A percentile compares a stretch with the other conserved stretches of the same genome.
Conservation (phyloP, 2,888 invertebrate genomes). For the Monoplex corrugatus region DNA sequence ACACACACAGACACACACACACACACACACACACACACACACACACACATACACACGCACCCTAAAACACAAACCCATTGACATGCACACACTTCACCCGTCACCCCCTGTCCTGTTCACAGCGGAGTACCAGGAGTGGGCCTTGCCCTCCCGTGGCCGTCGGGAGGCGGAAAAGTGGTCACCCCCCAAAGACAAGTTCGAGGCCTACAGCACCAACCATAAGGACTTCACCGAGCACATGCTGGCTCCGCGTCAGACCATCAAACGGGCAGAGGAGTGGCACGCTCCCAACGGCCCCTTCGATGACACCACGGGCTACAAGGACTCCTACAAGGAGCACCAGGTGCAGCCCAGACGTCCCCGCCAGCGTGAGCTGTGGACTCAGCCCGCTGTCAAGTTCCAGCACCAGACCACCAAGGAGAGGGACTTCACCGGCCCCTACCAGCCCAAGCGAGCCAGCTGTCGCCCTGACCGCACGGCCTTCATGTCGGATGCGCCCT, state of each 20-base stretch:
- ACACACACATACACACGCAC: conserved; percentile 2
- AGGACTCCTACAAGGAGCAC: conserved; percentile 72
- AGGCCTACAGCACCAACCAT: conserved; percentile 70
- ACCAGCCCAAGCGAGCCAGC: conserved; percentile 59
- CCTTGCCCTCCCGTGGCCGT: conserved; percentile 60
- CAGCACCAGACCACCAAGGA: conserved; percentile 69
- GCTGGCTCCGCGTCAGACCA: conserved; percentile 46
- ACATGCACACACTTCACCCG: background rate
- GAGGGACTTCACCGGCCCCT: conserved; percentile 64
- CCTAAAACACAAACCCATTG: background rate
- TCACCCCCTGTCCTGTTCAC: conserved; percentile 45
- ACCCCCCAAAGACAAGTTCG: conserved; percentile 70
- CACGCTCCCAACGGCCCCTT: conserved; percentile 71
- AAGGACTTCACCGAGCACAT: conserved; percentile 58
- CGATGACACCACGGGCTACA: conserved; percentile 73
- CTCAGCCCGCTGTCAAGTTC: conserved; percentile 67
- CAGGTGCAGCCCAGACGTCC: conserved; percentile 63
- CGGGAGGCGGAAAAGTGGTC: conserved; percentile 54
- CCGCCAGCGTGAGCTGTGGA: conserved; percentile 64
- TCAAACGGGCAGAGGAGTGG: conserved; percentile 52
- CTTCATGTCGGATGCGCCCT: conserved; percentile 70
- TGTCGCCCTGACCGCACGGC: conserved; percentile 69
- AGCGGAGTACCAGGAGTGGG: conserved; percentile 79
- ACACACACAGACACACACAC: background rate
- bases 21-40: background rate